Conservation (phyloP, 1,140 invertebrate genomes). For the Drosophila persimilis region DNA sequence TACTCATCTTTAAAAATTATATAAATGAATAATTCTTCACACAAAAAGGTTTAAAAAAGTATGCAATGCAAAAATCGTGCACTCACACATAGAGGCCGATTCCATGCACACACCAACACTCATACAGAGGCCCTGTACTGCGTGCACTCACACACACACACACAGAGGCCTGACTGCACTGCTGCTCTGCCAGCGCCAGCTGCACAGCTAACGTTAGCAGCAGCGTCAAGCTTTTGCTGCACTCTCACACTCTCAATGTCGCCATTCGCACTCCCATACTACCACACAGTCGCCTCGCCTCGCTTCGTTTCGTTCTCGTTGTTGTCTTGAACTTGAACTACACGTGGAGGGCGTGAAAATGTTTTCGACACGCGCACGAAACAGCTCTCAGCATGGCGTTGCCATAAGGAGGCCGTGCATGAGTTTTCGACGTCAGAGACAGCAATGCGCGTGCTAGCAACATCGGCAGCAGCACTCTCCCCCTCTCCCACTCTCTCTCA, state of each 20-base stretch:
- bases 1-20: constrained; percentile 7
- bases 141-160: constrained; percentile 2
- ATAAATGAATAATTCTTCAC: neutral
- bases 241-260: constrained; percentile 23
- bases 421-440: constrained; percentile 61
- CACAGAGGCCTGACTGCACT: constrained; percentile 27
- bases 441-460: constrained; percentile 52
- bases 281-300: constrained; percentile 33
- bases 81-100: neutral
- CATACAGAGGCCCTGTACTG: too few species aligned
- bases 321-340: constrained; percentile 82
- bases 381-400: constrained; percentile 11
- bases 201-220: constrained; percentile 29
- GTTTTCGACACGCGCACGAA: constrained; percentile 56
- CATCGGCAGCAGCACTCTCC: constrained; percentile 4
- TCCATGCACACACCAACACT: neutral
- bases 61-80: constrained; percentile 57
- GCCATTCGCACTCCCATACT: constrained; percentile 3
- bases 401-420: constrained; percentile 64
- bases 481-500: constrained; percentile 3
- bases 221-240: constrained; percentile 17
- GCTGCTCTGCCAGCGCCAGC: constrained; percentile 27
- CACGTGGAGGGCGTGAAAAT: constrained; percentile 80
- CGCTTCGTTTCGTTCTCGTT: constrained; percentile 44
- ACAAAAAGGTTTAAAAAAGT: constrained; percentile 46